phyloP scores from a whole-genome alignment of 2,113 vertebrate species.

The Narcine bancroftii region DNA sequence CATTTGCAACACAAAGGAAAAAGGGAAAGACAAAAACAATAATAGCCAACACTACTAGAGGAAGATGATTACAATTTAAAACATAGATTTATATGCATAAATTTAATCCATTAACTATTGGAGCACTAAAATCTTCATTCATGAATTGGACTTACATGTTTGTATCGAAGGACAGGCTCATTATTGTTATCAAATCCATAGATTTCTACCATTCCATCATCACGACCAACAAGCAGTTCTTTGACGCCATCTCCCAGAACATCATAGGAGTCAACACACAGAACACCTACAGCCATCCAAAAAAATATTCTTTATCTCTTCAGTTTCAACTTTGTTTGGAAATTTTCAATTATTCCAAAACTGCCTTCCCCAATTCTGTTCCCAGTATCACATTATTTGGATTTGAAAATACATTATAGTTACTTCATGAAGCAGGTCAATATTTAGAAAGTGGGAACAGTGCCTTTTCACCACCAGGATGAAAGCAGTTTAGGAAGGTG shows the following conservation, averaged over 20 bases:
- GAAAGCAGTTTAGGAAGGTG: neutral
- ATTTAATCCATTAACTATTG: neutral
- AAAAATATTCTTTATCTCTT: neutral
- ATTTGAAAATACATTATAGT: neutral
- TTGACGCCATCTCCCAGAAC: constrained; percentile 87
- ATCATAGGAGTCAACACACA: constrained; percentile 87
- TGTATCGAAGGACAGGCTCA: constrained; percentile 71
- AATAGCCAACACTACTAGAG: neutral
- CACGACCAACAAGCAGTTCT: constrained; percentile 83
- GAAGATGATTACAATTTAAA: neutral
- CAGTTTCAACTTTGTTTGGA: neutral
- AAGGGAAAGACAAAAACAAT: neutral
- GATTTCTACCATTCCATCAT: constrained; percentile 83
- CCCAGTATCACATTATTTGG: neutral
- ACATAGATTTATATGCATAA: neutral
- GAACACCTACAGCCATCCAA: constrained; percentile 61
- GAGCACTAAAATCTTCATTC: neutral
- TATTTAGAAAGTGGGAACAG: neutral
- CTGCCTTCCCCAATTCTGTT: neutral
- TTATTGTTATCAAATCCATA: constrained; percentile 69
- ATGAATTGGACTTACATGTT: constrained; percentile 62
- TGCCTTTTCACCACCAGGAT: neutral
- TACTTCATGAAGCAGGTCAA: neutral
- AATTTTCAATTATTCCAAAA: neutral
- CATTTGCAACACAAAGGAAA: neutral